Percentiles rank a stretch among this genome's conserved stretches.
Evolutionary conservation across 2,888 invertebrate genomes (phyloP).

Genomic region (Andrena dorsata): DNA sequence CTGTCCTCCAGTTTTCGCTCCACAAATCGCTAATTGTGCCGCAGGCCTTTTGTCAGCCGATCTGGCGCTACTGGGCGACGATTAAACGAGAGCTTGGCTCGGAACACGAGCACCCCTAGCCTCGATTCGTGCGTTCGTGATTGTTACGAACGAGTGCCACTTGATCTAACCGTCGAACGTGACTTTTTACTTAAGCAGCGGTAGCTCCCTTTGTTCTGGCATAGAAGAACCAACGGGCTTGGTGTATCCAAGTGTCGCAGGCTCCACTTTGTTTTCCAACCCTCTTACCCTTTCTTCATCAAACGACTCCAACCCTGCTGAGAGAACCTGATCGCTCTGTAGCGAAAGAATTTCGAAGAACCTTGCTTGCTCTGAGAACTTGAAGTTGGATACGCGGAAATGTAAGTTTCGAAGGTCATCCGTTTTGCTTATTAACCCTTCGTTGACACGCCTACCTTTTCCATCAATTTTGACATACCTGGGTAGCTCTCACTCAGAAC

Average conservation of each 20-base stretch:
- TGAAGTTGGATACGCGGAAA: not conserved
- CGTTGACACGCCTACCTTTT: too few relatives aligned
- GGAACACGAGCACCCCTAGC: not conserved
- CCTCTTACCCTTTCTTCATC: constrained; percentile 42
- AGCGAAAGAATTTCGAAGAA: constrained; percentile 32
- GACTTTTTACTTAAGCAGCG: constrained; percentile 65
- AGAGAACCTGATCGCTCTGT: constrained; percentile 39
- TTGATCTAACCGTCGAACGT: constrained; percentile 70
- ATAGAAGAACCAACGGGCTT: constrained; percentile 36
- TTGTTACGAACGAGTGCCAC: constrained; percentile 72
- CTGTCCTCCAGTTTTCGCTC: too few relatives aligned
- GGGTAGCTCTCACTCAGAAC: too few relatives aligned
- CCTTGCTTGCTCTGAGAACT: constrained; percentile 3
- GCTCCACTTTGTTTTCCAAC: constrained; percentile 47
- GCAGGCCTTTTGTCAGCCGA: constrained; percentile 18
- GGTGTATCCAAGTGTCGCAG: constrained; percentile 50
- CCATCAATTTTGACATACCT: too few relatives aligned
- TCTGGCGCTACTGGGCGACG: constrained; percentile 14
- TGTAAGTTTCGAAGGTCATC: too few relatives aligned
- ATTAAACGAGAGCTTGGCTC: constrained; percentile 37
- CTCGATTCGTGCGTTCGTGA: constrained; percentile 59
- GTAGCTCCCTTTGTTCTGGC: constrained; percentile 33
- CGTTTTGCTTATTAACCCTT: too few relatives aligned
- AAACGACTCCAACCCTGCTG: not conserved
- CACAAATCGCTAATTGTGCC: constrained; percentile 8